These are phyloP conservation scores for Gallinago media DNA, from an alignment of 2,113 vertebrate genomes.

Conservation along the genomic window DNA sequence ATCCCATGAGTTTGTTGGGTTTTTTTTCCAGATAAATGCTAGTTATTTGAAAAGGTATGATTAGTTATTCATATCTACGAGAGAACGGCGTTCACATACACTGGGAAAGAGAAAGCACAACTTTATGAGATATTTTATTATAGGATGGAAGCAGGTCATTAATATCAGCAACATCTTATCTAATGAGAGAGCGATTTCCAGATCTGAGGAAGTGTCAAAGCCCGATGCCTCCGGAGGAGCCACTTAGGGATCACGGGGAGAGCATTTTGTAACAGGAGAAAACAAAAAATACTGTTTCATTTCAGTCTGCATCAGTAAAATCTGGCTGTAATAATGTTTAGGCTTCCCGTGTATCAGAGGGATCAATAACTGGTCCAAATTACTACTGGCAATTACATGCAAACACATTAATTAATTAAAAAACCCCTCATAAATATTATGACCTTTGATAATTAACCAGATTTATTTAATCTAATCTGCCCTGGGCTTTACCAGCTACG, in stretches of 20 bases:
- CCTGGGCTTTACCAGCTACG: constrained; percentile 40
- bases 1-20: not conserved
- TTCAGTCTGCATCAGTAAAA: not conserved
- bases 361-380: constrained; percentile 60
- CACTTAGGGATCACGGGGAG: rapidly evolving
- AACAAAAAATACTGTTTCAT: not conserved
- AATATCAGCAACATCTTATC: not conserved
- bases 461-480: constrained; percentile 66
- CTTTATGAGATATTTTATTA: too few relatives aligned
- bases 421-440: constrained; percentile 32
- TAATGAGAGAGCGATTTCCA: not conserved
- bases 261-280: not conserved
- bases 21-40: not conserved
- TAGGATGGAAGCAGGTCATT: not conserved
- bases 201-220: not conserved
- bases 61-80: not conserved
- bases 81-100: not conserved
- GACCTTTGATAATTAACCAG: constrained; percentile 72
- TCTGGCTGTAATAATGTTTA: not conserved
- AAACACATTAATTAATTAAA: constrained; percentile 71
- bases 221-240: rapidly evolving
- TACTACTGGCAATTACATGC: constrained; percentile 45
- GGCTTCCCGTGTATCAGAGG: not conserved
- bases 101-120: not conserved
- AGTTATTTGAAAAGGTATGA: not conserved